Conservation (phyloP, 2,113 vertebrate species). For the Melanerpes formicivorus region DNA sequence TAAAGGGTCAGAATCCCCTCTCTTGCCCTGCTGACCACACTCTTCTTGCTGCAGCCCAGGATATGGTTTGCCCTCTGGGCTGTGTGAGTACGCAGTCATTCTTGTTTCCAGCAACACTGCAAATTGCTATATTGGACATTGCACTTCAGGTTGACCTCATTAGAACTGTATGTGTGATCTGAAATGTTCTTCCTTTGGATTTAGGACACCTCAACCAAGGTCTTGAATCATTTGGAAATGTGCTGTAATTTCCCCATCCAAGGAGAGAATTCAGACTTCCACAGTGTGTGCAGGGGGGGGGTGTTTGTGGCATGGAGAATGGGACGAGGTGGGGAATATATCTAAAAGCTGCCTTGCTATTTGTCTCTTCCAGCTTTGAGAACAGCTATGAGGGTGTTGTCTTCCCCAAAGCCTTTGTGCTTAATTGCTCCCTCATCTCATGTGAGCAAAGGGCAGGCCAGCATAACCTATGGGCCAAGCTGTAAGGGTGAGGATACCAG, state of each 20-base stretch:
- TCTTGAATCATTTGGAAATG: slow-evolving; percentile 8
- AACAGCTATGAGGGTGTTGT: slow-evolving; percentile 38
- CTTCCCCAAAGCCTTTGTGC: slow-evolving; percentile 23
- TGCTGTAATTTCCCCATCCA: background rate
- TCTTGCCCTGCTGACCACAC: too few species aligned
- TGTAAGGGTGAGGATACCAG: slow-evolving; percentile 1
- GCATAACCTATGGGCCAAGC: background rate
- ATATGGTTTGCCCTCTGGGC: too few species aligned
- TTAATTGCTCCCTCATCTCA: background rate
- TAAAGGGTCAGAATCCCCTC: too few species aligned
- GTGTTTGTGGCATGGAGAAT: background rate
- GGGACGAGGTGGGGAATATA: background rate
- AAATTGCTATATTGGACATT: background rate
- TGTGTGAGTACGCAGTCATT: background rate
- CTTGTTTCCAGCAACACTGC: background rate
- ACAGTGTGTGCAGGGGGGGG: background rate
- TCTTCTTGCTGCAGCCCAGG: too few species aligned
- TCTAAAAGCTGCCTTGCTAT: background rate
- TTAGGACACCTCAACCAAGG: background rate
- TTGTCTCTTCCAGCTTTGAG: slow-evolving; percentile 3
- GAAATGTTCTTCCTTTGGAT: background rate
- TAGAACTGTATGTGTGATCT: background rate
- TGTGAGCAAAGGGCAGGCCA: background rate
- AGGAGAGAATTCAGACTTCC: background rate
- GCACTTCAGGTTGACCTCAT: accelerated